phyloP scores from a whole-genome alignment of 2,113 vertebrate genomes.

The Hipposideros armiger region DNA sequence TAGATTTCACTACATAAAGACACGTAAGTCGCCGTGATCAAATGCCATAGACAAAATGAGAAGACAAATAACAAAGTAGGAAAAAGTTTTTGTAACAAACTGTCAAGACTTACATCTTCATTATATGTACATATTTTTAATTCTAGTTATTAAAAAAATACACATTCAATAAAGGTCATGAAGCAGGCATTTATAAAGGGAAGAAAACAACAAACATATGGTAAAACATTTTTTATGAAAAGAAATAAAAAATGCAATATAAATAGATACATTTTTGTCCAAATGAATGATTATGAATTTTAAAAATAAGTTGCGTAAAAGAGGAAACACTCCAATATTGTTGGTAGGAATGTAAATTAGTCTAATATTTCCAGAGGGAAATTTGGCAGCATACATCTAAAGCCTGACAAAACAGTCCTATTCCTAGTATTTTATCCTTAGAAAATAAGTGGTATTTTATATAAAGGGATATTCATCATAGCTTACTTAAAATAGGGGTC shows the following conservation, averaged over 20 bases:
- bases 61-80: neutral
- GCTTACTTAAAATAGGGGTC: neutral
- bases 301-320: constrained; percentile 15
- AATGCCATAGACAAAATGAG: constrained; percentile 27
- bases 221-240: neutral
- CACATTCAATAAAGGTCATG: neutral
- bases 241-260: neutral
- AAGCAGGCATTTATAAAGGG: neutral
- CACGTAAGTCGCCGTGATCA: neutral
- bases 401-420: constrained; percentile 11
- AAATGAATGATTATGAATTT: constrained; percentile 20
- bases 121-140: neutral
- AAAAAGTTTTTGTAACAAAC: neutral
- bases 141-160: constrained; percentile 50
- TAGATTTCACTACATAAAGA: neutral
- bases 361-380: constrained; percentile 2
- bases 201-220: neutral
- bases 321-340: neutral
- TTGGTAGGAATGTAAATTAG: constrained; percentile 14
- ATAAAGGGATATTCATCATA: neutral
- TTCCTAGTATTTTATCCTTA: neutral
- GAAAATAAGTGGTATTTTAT: constrained; percentile 35
- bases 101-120: neutral
- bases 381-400: neutral
- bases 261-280: neutral